phyloP scores from a whole-genome alignment of 2,113 vertebrate genomes.

The Microcebus jonahi region DNA sequence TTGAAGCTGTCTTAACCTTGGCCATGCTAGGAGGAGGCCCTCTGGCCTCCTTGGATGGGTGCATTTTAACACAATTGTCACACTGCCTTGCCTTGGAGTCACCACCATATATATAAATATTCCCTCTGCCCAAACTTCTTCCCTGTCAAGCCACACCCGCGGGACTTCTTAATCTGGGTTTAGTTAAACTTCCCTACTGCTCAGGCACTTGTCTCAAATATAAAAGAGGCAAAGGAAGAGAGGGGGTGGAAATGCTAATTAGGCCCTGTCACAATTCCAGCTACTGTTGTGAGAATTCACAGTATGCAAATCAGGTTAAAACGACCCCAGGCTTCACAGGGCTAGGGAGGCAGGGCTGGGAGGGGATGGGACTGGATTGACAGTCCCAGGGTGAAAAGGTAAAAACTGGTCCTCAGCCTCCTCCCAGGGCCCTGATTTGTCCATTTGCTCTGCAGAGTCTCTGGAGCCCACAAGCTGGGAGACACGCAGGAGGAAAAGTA shows the following conservation, averaged over 20 bases:
- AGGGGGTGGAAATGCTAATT: slow-evolving; percentile 87
- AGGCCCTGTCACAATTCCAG: slow-evolving; percentile 86
- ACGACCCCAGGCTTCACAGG: slow-evolving; percentile 66
- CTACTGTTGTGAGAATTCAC: slow-evolving; percentile 84
- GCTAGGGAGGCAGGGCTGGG: slow-evolving; percentile 56
- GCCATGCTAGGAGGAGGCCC: fast-evolving
- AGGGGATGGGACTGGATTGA: slow-evolving; percentile 60
- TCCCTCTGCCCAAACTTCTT: neutral
- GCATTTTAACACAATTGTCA: neutral
- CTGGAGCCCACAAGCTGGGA: slow-evolving; percentile 47
- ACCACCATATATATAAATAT: neutral
- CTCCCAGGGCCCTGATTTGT: neutral
- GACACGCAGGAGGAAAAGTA: neutral
- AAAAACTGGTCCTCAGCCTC: slow-evolving; percentile 20
- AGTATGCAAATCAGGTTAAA: slow-evolving; percentile 86
- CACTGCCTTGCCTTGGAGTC: too few species aligned
- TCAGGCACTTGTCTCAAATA: slow-evolving; percentile 82
- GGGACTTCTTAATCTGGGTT: slow-evolving; percentile 81
- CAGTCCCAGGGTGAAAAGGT: slow-evolving; percentile 80
- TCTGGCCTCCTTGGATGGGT: neutral
- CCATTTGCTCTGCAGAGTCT: neutral
- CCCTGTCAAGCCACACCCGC: neutral
- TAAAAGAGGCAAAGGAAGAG: slow-evolving; percentile 74
- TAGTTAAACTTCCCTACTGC: slow-evolving; percentile 84
- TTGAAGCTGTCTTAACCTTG: neutral